phyloP scores from a whole-genome alignment of 2,797 vertebrate species.

The Tenualosa thibaudeaui region DNA sequence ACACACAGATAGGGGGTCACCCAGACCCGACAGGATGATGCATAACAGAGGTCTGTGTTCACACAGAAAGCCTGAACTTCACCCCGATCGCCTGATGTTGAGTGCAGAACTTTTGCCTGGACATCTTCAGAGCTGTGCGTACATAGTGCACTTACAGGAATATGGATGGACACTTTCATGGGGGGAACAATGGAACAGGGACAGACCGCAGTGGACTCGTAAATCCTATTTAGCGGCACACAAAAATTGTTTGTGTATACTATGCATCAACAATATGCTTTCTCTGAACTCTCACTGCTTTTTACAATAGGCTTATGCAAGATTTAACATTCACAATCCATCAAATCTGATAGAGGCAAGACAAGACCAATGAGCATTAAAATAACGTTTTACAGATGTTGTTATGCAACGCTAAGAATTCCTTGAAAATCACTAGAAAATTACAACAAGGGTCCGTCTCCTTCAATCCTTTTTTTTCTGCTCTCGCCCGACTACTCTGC shows the following conservation, averaged over 20 bases:
- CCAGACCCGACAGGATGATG: slow-evolving; percentile 8
- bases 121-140: slow-evolving; percentile 9
- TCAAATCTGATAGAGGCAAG: slow-evolving; percentile 39
- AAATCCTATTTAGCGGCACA: slow-evolving; percentile 32
- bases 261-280: neutral
- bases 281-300: neutral
- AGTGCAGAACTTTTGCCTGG: neutral
- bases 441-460: slow-evolving; percentile 22
- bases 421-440: slow-evolving; percentile 24
- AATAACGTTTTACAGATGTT: slow-evolving; percentile 49
- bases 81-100: neutral
- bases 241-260: neutral
- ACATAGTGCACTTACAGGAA: neutral
- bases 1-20: slow-evolving; percentile 9
- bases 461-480: slow-evolving; percentile 25
- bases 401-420: slow-evolving; percentile 37
- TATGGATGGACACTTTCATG: slow-evolving; percentile 27
- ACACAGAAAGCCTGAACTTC: neutral
- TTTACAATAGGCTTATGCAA: slow-evolving; percentile 36
- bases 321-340: slow-evolving; percentile 43
- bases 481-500: slow-evolving; percentile 14
- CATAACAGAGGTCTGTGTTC: slow-evolving; percentile 18
- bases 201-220: neutral
- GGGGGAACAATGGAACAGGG: neutral
- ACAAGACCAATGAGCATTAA: slow-evolving; percentile 41